Percentiles rank a stretch among this genome's conserved stretches.
Evolutionary conservation across 2,113 vertebrate genomes (phyloP).

Genomic region (Plecturocebus donacophilus): DNA sequence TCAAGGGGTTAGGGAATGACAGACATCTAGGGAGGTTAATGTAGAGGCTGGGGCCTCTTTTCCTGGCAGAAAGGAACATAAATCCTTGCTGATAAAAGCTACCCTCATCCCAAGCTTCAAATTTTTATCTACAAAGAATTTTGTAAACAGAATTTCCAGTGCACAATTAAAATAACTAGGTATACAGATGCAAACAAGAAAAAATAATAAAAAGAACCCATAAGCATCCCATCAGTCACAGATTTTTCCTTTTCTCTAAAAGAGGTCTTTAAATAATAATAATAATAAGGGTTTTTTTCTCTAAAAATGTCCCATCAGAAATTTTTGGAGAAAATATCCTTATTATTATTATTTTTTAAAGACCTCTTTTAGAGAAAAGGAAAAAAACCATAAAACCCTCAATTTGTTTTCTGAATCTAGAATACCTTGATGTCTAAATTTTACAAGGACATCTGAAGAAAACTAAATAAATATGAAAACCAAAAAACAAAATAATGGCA

Average conservation of each 20-base stretch:
- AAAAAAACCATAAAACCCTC: neutral
- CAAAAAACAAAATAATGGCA: neutral
- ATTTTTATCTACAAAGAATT: neutral
- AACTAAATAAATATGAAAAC: neutral
- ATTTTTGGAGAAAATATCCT: neutral
- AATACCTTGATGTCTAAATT: neutral
- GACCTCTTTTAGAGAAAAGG: neutral
- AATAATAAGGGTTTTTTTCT: too few relatives aligned
- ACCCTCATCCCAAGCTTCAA: neutral
- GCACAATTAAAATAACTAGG: neutral
- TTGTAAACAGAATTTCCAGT: neutral
- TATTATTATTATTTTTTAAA: neutral
- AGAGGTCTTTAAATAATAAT: too few relatives aligned
- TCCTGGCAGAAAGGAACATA: neutral
- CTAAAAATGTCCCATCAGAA: neutral
- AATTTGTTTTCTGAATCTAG: neutral
- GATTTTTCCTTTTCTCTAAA: neutral
- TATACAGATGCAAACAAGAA: neutral
- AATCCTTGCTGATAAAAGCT: neutral
- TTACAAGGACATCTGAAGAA: neutral
- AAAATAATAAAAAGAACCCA: neutral
- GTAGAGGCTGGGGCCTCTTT: neutral
- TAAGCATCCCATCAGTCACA: neutral
- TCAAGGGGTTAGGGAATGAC: neutral
- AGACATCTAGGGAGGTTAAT: neutral